Evolutionary conservation across 2,113 vertebrate species (phyloP).

Genomic region (Antechinus flavipes): DNA sequence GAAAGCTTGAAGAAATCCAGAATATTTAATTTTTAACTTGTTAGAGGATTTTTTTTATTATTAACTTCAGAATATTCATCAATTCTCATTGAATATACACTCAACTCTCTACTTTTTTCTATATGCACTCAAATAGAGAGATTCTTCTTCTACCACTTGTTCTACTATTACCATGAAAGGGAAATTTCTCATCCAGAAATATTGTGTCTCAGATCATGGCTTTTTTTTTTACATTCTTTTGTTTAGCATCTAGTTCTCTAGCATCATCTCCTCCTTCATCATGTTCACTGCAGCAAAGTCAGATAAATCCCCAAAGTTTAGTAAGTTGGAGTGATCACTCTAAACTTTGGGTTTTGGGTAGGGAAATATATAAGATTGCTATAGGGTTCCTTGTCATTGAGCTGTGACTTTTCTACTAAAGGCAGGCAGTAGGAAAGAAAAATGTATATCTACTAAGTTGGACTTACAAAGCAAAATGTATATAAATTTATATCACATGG

Average conservation of each 20-base stretch:
- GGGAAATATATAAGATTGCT: neutral
- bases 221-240: neutral
- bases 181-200: slow-evolving; percentile 8
- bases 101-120: neutral
- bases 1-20: neutral
- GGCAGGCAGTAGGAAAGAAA: neutral
- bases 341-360: neutral
- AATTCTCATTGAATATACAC: neutral
- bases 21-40: neutral
- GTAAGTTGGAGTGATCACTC: neutral
- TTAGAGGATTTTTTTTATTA: neutral
- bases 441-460: neutral
- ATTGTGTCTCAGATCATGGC: neutral
- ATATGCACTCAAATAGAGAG: slow-evolving; percentile 27
- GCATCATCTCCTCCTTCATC: neutral
- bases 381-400: neutral
- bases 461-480: neutral
- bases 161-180: neutral
- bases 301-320: neutral
- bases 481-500: neutral
- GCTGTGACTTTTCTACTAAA: neutral
- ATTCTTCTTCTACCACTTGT: neutral
- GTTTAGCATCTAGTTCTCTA: neutral
- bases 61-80: slow-evolving; percentile 12
- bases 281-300: neutral